Evolutionary conservation across 2,113 vertebrate genomes (phyloP), one percentile per base, ranked within the genome.

Genomic region (Periophthalmus modestus): DNA sequence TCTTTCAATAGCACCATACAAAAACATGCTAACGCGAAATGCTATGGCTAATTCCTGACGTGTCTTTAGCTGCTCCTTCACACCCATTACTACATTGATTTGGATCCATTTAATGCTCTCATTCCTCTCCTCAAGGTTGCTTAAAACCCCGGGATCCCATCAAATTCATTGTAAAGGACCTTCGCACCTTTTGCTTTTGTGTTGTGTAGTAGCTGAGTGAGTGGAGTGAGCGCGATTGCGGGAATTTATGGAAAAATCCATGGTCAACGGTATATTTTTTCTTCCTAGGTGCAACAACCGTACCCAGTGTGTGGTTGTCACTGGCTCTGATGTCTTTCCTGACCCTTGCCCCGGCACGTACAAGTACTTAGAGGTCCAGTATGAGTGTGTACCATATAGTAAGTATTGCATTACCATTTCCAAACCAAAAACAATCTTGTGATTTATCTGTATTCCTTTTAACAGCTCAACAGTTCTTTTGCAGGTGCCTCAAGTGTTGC

Each of bases 301-400:
- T 94, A 99, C 98, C 75, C 97, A 98, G 87, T 99, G 98, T 93
- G 95, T 98, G 91, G 97, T 99, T 93, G 95, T 98, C 91, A 98
- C 98, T 81, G 97, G 97, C 87, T 97, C 97, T 87, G 98, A 99
- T 88, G 96, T 99, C 87, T 99, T 99, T 94, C 98, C 98, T 90
- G 97, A 99, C 93, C 98, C 97, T 84, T 99, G 97, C 94, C 98
- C 97, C 69, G 98, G 98, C 91, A 99, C 98, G 74, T 99, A 99
- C 94, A 99, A 99, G 92, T 99, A 99, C 80, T 96, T 99, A 93
- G 97, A 99, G 95, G 97, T 99, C 94, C 98, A 99, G 80, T 99
- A 99, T 95, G 97, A 99, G 94, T 99, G 98, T 95, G 98, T 99
- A 90, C 98, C 97, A 89, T 99, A 99, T 92, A 99, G 98, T 99